Conservation (phyloP, 2,797 vertebrate genomes). For the Coregonus suidteri region DNA sequence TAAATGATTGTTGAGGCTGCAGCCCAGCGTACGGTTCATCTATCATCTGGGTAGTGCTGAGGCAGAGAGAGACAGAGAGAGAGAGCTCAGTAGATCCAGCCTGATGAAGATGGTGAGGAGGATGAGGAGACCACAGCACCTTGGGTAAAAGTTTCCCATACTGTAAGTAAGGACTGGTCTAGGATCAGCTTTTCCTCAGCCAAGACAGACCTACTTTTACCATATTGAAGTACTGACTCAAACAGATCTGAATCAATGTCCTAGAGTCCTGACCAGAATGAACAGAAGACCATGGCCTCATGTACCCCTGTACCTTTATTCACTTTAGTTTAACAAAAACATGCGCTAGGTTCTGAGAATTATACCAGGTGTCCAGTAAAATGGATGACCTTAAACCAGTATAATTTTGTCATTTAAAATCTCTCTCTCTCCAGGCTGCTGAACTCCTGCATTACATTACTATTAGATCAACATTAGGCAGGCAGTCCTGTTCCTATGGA, state of each 20-base stretch:
- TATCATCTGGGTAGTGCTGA: slow-evolving; percentile 24
- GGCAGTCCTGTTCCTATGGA: background rate
- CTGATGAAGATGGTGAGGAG: background rate
- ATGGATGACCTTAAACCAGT: background rate
- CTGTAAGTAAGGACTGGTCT: background rate
- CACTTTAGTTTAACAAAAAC: background rate
- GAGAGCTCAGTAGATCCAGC: background rate
- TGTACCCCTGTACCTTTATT: background rate
- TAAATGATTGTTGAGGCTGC: slow-evolving; percentile 37
- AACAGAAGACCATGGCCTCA: background rate
- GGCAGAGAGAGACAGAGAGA: background rate
- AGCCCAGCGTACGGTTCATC: slow-evolving; percentile 34
- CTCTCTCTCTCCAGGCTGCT: background rate
- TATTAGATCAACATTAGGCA: background rate
- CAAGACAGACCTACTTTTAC: background rate
- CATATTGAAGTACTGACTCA: background rate
- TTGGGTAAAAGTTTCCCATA: background rate
- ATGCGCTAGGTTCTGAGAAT: background rate
- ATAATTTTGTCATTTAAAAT: background rate
- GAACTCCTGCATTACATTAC: background rate
- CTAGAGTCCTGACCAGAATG: background rate
- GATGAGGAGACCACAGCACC: background rate
- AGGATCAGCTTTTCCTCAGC: background rate
- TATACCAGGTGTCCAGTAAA: background rate
- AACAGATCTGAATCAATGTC: background rate